Base-by-base conservation (phyloP, 2,888 invertebrate genomes). In the Melipona beecheii region DNA sequence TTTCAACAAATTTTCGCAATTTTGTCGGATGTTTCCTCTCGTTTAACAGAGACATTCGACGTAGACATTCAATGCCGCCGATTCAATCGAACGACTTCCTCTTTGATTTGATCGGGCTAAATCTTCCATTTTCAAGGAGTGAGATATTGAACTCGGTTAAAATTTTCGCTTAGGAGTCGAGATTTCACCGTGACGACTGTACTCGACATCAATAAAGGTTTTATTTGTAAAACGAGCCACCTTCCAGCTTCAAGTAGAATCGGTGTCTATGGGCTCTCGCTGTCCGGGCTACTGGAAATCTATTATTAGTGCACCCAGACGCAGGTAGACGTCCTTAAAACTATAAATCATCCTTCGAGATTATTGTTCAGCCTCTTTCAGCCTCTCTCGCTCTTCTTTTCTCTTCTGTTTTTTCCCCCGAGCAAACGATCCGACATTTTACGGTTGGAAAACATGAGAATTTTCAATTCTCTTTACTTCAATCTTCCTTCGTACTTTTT, bases 191-290 rank as follows among this genome's bases (percentile, higher is more conserved):
- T 62, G 49, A 54, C 62, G 43, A 56, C 17, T 31, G n/a, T 31
- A 49, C 24, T 49, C 31, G 62, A 69, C 49, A 52, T 72, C 43
- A 65, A 65, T 65, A 65, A 56, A 56, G 72, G 62, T 54, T 56
- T 79, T 75, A 75, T 79, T 49, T 62, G 62, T 62, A 62, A 69
- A 75, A 75, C 60, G 75, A 62, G 54, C 49, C 68, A 49, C 62
- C 62, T 62, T 27, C 43, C 62, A 6, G 52, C 43, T 43, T 69
- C 49, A 56, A 69, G 69, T 75, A 69, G 69, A 64, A 75, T 76
- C n/a, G 43, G 69, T 31, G 69, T 69, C 54, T 64, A 62, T 49
- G 27, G 31, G 13, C 17, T n/a, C 15, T 43, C 43, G 9, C n/a
- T 27, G 24, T 54, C 62, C 64, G 6, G n/a, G n/a, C n/a, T n/a